Evolutionary conservation across 92 coral and sea anemone species (phyloP).

Genomic region (Isaurus tuberculatus): DNA sequence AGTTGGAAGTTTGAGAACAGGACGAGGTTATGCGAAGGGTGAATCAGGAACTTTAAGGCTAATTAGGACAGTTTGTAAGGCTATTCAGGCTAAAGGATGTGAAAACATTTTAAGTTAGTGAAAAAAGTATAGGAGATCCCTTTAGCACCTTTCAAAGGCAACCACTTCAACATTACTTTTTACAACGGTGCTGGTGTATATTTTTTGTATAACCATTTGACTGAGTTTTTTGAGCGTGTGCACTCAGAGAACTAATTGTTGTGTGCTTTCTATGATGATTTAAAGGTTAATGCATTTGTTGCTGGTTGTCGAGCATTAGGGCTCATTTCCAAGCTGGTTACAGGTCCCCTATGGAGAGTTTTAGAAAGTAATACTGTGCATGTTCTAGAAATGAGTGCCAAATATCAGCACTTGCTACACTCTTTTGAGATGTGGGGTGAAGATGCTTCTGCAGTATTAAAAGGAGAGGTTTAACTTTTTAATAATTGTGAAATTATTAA

Average conservation of each 20-base stretch:
- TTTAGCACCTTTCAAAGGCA: neutral
- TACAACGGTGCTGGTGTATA: conserved; percentile 32
- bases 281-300: conserved; percentile 43
- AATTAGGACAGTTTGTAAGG: neutral
- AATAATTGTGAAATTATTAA: conserved; percentile 30
- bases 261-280: conserved; percentile 45
- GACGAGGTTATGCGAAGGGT: neutral
- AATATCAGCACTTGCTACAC: conserved; percentile 50
- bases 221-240: conserved; percentile 32
- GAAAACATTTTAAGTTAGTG: neutral
- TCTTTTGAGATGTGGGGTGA: conserved; percentile 50
- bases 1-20: neutral
- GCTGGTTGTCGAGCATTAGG: conserved; percentile 55
- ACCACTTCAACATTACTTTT: neutral
- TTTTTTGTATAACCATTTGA: conserved; percentile 35
- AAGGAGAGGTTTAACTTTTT: conserved; percentile 46
- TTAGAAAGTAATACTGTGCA: conserved; percentile 23
- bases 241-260: conserved; percentile 44
- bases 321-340: conserved; percentile 41
- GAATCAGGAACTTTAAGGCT: neutral
- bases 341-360: conserved; percentile 49
- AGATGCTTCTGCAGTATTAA: conserved; percentile 50
- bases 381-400: conserved; percentile 44
- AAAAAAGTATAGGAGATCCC: neutral
- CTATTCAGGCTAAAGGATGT: neutral